These are phyloP conservation scores for Calcarius lapponicus DNA, from an alignment of 2,797 vertebrate species.

Conservation along the genomic window DNA sequence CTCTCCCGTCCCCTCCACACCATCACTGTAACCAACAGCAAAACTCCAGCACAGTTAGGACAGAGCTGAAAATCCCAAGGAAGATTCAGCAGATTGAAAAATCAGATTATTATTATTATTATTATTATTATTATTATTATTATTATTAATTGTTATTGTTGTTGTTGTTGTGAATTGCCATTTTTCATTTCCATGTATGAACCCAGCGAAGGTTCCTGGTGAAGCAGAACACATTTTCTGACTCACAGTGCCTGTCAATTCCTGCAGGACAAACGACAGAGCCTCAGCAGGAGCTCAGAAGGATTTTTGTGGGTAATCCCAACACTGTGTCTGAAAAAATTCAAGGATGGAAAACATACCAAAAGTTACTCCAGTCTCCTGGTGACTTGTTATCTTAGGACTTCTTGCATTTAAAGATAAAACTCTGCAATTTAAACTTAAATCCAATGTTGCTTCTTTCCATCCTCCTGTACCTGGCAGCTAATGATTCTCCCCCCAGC, in stretches of 20 bases:
- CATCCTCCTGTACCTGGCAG: not conserved
- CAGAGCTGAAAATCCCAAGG: not conserved
- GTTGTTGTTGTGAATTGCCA: too few species aligned
- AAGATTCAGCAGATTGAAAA: not conserved
- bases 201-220: not conserved
- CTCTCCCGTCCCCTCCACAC: not conserved
- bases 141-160: too few species aligned
- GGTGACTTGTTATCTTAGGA: not conserved
- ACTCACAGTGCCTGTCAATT: not conserved
- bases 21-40: not conserved
- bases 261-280: not conserved
- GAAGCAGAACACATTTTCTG: not conserved
- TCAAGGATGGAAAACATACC: not conserved
- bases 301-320: not conserved
- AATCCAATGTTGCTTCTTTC: not conserved
- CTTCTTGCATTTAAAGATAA: not conserved
- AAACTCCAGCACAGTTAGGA: rapidly evolving
- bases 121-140: not conserved
- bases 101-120: not conserved
- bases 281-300: not conserved
- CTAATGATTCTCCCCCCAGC: not conserved
- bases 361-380: not conserved
- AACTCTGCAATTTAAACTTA: not conserved
- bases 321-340: not conserved
- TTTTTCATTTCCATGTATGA: not conserved